Base-by-base conservation (phyloP, 2,888 invertebrate genomes). In the Diaperis boleti region DNA sequence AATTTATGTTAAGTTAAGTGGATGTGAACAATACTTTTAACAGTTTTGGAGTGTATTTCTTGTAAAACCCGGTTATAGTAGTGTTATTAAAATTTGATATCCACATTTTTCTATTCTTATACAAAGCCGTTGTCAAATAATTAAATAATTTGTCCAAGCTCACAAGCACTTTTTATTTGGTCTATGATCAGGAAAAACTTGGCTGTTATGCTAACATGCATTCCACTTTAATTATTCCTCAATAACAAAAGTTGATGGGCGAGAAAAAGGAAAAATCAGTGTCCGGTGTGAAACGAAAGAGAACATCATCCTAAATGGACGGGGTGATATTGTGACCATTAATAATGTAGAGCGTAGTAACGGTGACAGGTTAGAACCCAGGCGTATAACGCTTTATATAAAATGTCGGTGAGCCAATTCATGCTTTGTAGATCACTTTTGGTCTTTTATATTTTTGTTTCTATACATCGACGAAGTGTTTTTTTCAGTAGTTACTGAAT, bases 341-440 rank as follows among this genome's bases (percentile, higher is more conserved):
- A 52, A 52, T 52, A 52, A 52, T 52, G 20, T 10, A 52, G 26
- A 39, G 37, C 39, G 39, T 52, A 35, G 52, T 52, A 52, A 39
- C 52, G 52, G 39, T 52, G 52, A 52, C 52, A 52, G 52, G 10
- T 39, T 52, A 52, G 52, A 37, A 52, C 15, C 52, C 39, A 26
- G n/a, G 35, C 35, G 52, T 49, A 35, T 49, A 49, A 35, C 49
- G 18, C 49, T 49, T 49, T 49, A 49, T 17, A 35, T 17, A 49
- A 52, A 52, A 52, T 39, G 35, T 52, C 15, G 52, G 39, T 39
- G 18, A 39, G 39, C 11, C 20, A 4, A 39, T 17, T 49, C 31
- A 8, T 13, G 18, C 22, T 42, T 20, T 20, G n/a, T 6, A 10
- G 11, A 10, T 20, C 18, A n/a, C n/a, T n/a, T 42, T 42, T 20